phyloP scores from a whole-genome alignment of 2,888 invertebrate species.

The Fragum sueziense region DNA sequence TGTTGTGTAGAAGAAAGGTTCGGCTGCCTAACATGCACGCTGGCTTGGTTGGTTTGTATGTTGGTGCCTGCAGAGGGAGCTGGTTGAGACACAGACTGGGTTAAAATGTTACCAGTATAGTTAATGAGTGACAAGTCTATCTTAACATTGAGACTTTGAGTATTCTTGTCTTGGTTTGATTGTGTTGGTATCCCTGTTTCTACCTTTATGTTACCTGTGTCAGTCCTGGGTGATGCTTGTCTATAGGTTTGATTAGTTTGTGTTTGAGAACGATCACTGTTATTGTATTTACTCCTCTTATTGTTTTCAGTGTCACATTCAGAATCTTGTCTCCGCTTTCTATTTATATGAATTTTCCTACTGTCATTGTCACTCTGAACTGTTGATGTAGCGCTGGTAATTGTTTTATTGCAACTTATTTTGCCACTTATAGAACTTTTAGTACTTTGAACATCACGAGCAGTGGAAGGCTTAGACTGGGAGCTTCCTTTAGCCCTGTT shows the following conservation, averaged over 20 bases:
- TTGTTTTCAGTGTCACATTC: background rate
- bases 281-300: constrained; percentile 8
- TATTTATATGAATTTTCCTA: background rate
- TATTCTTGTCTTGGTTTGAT: constrained; percentile 19
- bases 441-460: background rate
- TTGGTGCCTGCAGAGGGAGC: background rate
- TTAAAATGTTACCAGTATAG: constrained; percentile 42
- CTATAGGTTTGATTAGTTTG: background rate
- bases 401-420: background rate
- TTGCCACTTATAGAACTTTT: background rate
- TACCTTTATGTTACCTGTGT: background rate
- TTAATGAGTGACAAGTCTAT: constrained; percentile 62
- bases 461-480: background rate
- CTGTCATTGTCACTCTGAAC: background rate
- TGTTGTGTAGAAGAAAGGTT: background rate
- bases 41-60: constrained; percentile 15
- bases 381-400: background rate
- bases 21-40: background rate
- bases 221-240: background rate
- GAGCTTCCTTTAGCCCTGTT: background rate
- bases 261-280: background rate
- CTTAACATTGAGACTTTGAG: constrained; percentile 55
- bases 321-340: constrained; percentile 8
- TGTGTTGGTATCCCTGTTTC: constrained; percentile 11
- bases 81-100: constrained; percentile 22